Conservation (phyloP, 92 coral and sea anemone species). For the Porites divaricata region DNA sequence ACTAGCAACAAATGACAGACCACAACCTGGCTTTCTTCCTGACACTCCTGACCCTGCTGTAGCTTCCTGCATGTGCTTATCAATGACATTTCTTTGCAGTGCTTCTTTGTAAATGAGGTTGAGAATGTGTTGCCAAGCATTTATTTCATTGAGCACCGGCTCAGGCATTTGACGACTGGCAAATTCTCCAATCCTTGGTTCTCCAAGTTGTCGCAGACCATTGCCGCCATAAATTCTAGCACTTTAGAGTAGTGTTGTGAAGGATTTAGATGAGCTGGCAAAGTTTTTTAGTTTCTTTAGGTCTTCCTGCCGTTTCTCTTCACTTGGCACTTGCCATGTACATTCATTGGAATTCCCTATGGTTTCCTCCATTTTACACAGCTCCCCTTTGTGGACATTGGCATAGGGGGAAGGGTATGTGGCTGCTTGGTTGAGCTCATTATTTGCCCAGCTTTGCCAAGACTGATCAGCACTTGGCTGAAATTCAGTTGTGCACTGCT, state of each 20-base stretch:
- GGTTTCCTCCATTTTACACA: slow-evolving; percentile 57
- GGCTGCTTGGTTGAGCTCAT: slow-evolving; percentile 67
- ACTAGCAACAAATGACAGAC: neutral
- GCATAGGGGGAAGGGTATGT: slow-evolving; percentile 77
- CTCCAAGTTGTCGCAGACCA: slow-evolving; percentile 60
- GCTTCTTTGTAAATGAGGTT: slow-evolving; percentile 60
- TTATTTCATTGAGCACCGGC: slow-evolving; percentile 72
- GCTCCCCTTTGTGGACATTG: slow-evolving; percentile 59
- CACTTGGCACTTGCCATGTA: slow-evolving; percentile 54
- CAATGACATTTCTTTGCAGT: slow-evolving; percentile 42
- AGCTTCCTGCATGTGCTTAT: slow-evolving; percentile 33
- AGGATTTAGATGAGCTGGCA: too few relatives aligned
- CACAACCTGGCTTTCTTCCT: slow-evolving; percentile 2
- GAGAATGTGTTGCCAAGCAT: slow-evolving; percentile 74
- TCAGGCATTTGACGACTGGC: slow-evolving; percentile 77
- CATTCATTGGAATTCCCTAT: slow-evolving; percentile 46
- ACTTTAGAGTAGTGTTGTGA: too few relatives aligned
- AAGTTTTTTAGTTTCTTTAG: slow-evolving; percentile 35
- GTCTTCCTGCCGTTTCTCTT: slow-evolving; percentile 33
- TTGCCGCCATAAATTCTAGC: too few relatives aligned
- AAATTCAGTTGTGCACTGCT: slow-evolving; percentile 67
- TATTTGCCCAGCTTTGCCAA: slow-evolving; percentile 79
- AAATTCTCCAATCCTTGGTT: slow-evolving; percentile 64
- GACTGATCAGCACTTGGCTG: slow-evolving; percentile 72
- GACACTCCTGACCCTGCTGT: slow-evolving; percentile 13